Evolutionary conservation across 2,888 invertebrate species (phyloP), one percentile per base, ranked within the genome.

Genomic region (Pristionchus arcanus): DNA sequence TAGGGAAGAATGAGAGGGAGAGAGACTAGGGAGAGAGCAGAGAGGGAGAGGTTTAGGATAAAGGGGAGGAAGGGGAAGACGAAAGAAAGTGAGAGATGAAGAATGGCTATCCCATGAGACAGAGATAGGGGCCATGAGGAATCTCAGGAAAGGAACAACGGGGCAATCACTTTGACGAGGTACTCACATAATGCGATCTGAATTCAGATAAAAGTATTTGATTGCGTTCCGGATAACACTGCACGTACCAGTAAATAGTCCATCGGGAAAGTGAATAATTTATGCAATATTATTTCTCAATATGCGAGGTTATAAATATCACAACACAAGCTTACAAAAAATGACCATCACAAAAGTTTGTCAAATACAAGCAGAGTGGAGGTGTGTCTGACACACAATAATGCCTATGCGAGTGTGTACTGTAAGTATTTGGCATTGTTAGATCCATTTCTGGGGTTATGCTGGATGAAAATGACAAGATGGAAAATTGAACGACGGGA

Each of bases 1-100:
- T 42, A 68, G 31, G 25, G 71, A 49, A 49, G 42, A 74, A 55
- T 31, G 31, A 55, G 4, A 31, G 74, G 53, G 25, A 37, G 55
- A 13, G 53, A 74, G 74, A n/a, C 2, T 7, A 42, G 53, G 31
- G 87, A 71, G 87, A 87, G 87, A 71, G 42, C 15, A 71, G 28
- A 71, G 71, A 25, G 86, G 13, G n/a, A 86, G 86, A 31, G 37
- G 42, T 49, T 13, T 25, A 28, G 34, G 63, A 55, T 28, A 34
- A 28, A 28, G 21, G 66, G 53, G 42, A 49, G 28, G 42, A 37
- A 25, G 37, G 53, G 55, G 55, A 74, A 88, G 55, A 88, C 34
- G 74, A 49, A 88, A n/a, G 66, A 87, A 42, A 25, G 68, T 25
- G 53, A 49, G 87, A 87, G 25, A 37, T 55, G 68, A 87, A 66